phyloP scores from a whole-genome alignment of 2,888 invertebrate species.

The Drosophila merina region DNA sequence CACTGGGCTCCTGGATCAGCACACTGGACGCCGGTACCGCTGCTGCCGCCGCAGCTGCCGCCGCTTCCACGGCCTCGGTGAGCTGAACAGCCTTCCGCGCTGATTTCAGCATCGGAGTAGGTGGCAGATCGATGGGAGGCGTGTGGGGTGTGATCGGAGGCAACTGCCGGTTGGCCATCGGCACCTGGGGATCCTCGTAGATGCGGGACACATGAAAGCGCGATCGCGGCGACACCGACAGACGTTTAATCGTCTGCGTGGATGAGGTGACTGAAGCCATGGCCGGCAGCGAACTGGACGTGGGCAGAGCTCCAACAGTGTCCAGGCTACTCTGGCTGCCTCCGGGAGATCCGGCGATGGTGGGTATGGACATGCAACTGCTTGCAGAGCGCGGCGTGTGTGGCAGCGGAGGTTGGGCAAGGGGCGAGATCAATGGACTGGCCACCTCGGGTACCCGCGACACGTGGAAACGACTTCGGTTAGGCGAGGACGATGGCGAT shows the following conservation, averaged over 20 bases:
- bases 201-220: slow-evolving; percentile 82
- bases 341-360: slow-evolving; percentile 43
- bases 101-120: slow-evolving; percentile 76
- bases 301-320: slow-evolving; percentile 61
- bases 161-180: slow-evolving; percentile 65
- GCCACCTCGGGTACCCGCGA: slow-evolving; percentile 81
- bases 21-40: slow-evolving; percentile 60
- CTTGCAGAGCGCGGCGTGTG: slow-evolving; percentile 58
- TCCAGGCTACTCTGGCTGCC: slow-evolving; percentile 55
- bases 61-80: slow-evolving; percentile 27
- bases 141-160: slow-evolving; percentile 80
- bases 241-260: slow-evolving; percentile 81
- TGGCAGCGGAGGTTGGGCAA: slow-evolving; percentile 63
- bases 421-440: slow-evolving; percentile 80
- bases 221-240: slow-evolving; percentile 82
- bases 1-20: slow-evolving; percentile 61
- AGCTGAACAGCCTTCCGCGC: slow-evolving; percentile 55
- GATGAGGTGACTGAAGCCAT: slow-evolving; percentile 81
- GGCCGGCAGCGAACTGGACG: slow-evolving; percentile 80
- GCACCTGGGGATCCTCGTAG: slow-evolving; percentile 81
- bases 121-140: slow-evolving; percentile 80
- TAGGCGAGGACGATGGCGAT: slow-evolving; percentile 88
- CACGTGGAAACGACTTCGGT: slow-evolving; percentile 85
- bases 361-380: slow-evolving; percentile 70
- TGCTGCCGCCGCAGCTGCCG: slow-evolving; percentile 39